These are phyloP conservation scores for Megalops cyprinoides DNA, from an alignment of 2,797 vertebrate genomes.

Conservation along the genomic window DNA sequence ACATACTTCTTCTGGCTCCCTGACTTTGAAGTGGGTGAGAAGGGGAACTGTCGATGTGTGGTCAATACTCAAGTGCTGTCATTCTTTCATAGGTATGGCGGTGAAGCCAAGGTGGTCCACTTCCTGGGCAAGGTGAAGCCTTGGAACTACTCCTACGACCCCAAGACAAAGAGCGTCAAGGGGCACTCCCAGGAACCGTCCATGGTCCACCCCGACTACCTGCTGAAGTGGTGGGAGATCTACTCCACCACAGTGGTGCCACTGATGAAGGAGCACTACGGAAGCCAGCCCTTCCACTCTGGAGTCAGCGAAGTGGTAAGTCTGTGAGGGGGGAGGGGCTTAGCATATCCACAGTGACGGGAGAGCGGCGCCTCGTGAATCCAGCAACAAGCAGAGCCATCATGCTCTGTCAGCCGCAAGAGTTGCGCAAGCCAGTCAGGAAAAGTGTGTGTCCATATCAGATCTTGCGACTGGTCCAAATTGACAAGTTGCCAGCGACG, in stretches of 20 bases:
- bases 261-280: slow-evolving; percentile 75
- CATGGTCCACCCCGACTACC: slow-evolving; percentile 82
- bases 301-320: slow-evolving; percentile 50
- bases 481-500: too few relatives aligned
- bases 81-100: slow-evolving; percentile 80
- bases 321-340: too few relatives aligned
- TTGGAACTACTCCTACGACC: slow-evolving; percentile 86
- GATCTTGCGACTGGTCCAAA: too few relatives aligned
- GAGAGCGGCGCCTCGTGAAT: too few relatives aligned
- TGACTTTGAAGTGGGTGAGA: too few relatives aligned
- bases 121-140: slow-evolving; percentile 92
- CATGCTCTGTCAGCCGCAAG: too few relatives aligned
- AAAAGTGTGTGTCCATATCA: too few relatives aligned
- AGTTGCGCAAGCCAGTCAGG: too few relatives aligned
- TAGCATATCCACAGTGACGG: neutral
- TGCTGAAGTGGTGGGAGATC: slow-evolving; percentile 89
- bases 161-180: slow-evolving; percentile 77
- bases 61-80: neutral
- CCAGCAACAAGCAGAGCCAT: too few relatives aligned
- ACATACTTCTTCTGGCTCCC: too few relatives aligned
- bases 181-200: slow-evolving; percentile 72
- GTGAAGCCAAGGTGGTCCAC: slow-evolving; percentile 90
- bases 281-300: slow-evolving; percentile 68
- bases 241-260: slow-evolving; percentile 78
- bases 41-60: neutral